Evolutionary conservation across 2,888 invertebrate genomes (phyloP).

Genomic region (Aleiodes testaceus): DNA sequence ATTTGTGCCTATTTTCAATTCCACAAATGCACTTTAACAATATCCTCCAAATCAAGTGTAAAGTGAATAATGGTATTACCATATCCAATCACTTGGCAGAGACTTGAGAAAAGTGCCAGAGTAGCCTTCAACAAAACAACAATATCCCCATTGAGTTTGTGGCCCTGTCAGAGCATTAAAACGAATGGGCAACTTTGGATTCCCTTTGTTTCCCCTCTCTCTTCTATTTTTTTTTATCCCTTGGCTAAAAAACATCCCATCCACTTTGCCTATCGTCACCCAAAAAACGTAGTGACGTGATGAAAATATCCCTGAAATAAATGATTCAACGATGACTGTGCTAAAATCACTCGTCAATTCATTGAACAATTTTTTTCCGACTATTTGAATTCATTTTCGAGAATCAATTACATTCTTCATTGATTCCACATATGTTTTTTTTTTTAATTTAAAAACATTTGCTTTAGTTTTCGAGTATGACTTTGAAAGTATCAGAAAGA

Average conservation of each 20-base stretch:
- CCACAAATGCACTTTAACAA: background rate
- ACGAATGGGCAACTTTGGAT: constrained; percentile 56
- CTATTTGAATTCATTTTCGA: constrained; percentile 26
- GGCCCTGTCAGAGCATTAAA: constrained; percentile 54
- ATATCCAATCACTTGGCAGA: constrained; percentile 65
- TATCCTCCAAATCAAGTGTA: constrained; percentile 47
- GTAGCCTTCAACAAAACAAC: too few species aligned
- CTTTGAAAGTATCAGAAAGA: constrained; percentile 32
- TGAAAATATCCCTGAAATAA: constrained; percentile 36
- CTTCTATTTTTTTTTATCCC: constrained; percentile 11
- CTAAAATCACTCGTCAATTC: constrained; percentile 32
- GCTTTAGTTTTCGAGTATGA: background rate
- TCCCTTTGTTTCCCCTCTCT: constrained; percentile 41
- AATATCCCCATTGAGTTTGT: constrained; percentile 21
- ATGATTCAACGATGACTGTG: constrained; percentile 46
- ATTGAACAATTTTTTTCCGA: constrained; percentile 5
- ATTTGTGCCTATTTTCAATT: too few species aligned
- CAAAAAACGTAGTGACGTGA: constrained; percentile 6
- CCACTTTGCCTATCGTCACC: constrained; percentile 23
- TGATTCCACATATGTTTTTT: too few species aligned
- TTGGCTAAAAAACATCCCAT: background rate
- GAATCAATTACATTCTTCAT: background rate
- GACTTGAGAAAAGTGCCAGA: too few species aligned
- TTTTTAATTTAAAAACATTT: too few species aligned
- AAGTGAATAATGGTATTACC: constrained; percentile 36